phyloP scores from a whole-genome alignment of 2,888 invertebrate species.

The Drosophila kuntzei region DNA sequence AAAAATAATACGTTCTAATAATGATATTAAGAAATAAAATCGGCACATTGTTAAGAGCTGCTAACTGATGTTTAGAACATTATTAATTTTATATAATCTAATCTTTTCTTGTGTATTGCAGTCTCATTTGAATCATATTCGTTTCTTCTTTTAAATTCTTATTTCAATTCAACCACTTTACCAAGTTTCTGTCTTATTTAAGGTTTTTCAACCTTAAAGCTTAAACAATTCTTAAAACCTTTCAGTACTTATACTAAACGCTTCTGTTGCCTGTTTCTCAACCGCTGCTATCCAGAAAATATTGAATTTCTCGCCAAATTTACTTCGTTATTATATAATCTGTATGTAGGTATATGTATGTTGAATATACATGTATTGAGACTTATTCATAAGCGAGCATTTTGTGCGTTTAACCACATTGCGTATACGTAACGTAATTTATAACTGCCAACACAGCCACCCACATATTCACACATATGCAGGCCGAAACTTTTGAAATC shows the following conservation, averaged over 20 bases:
- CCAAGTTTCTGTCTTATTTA: background rate
- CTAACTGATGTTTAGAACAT: background rate
- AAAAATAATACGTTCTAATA: conserved; percentile 3
- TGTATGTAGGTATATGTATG: conserved; percentile 7
- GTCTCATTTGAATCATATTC: background rate
- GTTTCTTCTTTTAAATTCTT: background rate
- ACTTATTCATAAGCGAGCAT: conserved; percentile 66
- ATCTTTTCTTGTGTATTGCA: background rate
- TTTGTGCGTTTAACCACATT: conserved; percentile 65
- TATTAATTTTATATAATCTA: background rate
- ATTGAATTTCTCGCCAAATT: conserved; percentile 74
- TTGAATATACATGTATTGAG: conserved; percentile 14
- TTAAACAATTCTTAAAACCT: conserved; percentile 1
- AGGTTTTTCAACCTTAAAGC: background rate
- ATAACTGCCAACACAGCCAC: conserved; percentile 52
- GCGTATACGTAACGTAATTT: conserved; percentile 76
- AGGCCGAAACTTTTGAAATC: conserved; percentile 28
- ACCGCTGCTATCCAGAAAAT: conserved; percentile 25
- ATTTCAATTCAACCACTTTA: too few species aligned
- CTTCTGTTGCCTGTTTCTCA: background rate
- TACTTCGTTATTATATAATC: conserved; percentile 49
- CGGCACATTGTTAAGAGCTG: conserved; percentile 10
- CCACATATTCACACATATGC: conserved; percentile 8
- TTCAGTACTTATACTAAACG: background rate
- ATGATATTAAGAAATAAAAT: conserved; percentile 5